Base-by-base conservation (phyloP, 2,113 vertebrate species). In the Gopherus flavomarginatus region DNA sequence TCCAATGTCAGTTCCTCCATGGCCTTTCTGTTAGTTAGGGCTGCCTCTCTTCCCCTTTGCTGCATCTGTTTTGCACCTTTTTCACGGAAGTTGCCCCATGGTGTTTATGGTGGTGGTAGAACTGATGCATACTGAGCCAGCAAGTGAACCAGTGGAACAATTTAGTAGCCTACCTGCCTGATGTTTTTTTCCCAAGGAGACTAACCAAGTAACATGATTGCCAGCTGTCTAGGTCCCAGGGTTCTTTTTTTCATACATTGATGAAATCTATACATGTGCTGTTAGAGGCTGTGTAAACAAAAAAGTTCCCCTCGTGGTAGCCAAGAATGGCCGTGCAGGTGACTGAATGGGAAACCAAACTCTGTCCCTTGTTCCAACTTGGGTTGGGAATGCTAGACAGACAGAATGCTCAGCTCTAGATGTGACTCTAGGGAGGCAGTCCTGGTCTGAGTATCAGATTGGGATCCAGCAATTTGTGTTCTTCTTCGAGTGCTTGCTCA, bases 161-260 rank as follows among this genome's bases (percentile, higher is more conserved):
- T 92, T 79, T 62, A 47, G 69, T 75, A 59, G 65, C 8, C 31
- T 93, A 92, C 27, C 3, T 92, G n/a, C 38, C 42, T 88, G 17
- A 53, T 1, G 42, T 0, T 1, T 19, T 49, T 19, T 49, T 5
- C 2, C 89, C 75, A 29, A 12, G 69, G 53, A 27, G 49, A 69
- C 83, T 97, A n/a, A 49, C 4, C 29, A 50, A 50, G 8, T 77
- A 69, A 88, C 88, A 91, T 69, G 44, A 91, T 89, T 96, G 94
- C n/a, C 1, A 87, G 57, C 57, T 87, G 79, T 9, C 81, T 52
- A 82, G 17, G 44, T 85, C 80, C 86, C 77, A 38, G 38, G 13
- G 8, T 27, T 92, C 6, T 85, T 12, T 31, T 90, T 96, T 57
- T 53, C 91, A 77, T 56, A 49, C 56, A 29, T 93, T 83, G 91